phyloP scores from a whole-genome alignment of 2,113 vertebrate genomes.

The Strigops habroptila region DNA sequence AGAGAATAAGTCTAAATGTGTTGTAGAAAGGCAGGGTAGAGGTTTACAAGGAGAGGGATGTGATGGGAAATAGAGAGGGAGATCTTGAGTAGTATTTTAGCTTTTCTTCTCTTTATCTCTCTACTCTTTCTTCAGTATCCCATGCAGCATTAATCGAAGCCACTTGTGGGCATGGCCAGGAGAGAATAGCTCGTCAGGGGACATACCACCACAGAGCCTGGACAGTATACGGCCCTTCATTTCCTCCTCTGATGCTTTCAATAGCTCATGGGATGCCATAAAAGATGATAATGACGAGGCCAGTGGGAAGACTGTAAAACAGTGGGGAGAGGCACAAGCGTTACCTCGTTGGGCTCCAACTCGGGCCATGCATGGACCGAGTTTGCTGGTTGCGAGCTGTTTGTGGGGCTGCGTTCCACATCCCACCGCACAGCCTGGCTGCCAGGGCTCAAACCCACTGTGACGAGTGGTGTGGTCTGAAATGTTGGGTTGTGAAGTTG shows the following conservation, averaged over 20 bases:
- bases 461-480: fast-evolving
- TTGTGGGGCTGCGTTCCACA: neutral
- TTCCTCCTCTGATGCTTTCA: conserved; percentile 57
- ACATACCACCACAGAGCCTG: neutral
- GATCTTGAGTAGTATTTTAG: neutral
- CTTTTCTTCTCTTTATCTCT: neutral
- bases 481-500: neutral
- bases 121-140: neutral
- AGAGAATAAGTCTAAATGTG: neutral
- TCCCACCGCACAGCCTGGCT: neutral
- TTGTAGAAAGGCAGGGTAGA: neutral
- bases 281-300: conserved; percentile 44
- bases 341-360: neutral
- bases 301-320: conserved; percentile 49
- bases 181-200: conserved; percentile 54
- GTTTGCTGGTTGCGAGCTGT: neutral
- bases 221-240: conserved; percentile 56
- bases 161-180: neutral
- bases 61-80: neutral
- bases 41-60: neutral
- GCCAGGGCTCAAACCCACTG: neutral
- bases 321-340: conserved; percentile 9
- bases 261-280: conserved; percentile 36
- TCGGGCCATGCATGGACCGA: neutral
- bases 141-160: neutral